Evolutionary conservation across 2,888 invertebrate genomes (phyloP).

Genomic region (Eristalinus aeneus): DNA sequence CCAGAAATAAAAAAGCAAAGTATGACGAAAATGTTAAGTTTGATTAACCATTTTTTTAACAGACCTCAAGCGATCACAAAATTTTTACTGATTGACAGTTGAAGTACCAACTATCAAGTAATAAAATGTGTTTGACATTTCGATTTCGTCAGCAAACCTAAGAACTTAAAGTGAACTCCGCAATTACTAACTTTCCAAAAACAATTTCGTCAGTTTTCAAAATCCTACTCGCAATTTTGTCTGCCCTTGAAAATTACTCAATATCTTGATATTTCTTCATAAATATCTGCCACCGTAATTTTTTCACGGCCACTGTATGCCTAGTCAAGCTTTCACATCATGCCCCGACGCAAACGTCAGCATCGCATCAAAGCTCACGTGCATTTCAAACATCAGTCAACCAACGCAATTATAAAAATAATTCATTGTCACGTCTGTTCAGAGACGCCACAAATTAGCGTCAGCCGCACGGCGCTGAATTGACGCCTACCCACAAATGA

Average conservation of each 20-base stretch:
- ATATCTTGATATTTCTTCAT: neutral
- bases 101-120: too few species aligned
- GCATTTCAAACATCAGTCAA: neutral
- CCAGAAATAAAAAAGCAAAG: too few species aligned
- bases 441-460: constrained; percentile 8
- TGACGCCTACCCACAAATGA: neutral
- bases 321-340: neutral
- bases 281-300: neutral
- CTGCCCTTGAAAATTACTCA: neutral
- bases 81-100: too few species aligned
- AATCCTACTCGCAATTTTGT: neutral
- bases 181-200: too few species aligned
- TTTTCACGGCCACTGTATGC: neutral
- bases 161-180: too few species aligned
- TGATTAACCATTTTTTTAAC: too few species aligned
- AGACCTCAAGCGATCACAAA: too few species aligned
- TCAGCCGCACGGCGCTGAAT: neutral
- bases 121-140: too few species aligned
- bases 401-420: neutral
- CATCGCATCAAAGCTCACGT: neutral
- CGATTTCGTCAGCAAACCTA: too few species aligned
- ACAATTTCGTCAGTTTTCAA: too few species aligned
- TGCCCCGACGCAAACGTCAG: neutral
- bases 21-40: too few species aligned
- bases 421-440: neutral